Conservation (phyloP, 2,888 invertebrate genomes). For the Stegophylla sp. region DNA sequence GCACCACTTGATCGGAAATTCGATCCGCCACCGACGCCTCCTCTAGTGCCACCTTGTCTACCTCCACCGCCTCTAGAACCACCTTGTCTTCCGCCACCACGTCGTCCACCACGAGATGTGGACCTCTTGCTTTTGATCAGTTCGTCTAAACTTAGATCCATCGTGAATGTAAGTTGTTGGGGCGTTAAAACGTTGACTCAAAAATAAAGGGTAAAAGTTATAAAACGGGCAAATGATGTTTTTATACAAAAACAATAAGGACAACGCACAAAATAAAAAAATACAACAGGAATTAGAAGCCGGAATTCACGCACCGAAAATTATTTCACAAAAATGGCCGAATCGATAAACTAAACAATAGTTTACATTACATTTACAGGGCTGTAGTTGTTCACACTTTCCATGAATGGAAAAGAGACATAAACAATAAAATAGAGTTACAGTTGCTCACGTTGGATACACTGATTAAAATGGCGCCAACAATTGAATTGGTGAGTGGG, state of each 20-base stretch:
- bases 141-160: constrained; percentile 97
- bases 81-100: constrained; percentile 66
- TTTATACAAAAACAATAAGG: no score
- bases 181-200: no score
- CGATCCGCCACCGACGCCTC: constrained; percentile 66
- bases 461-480: not conserved
- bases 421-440: not conserved
- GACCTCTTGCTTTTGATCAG: constrained; percentile 86
- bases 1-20: constrained; percentile 66
- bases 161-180: constrained; percentile 63
- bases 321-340: not conserved
- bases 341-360: not conserved
- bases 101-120: constrained; percentile 69
- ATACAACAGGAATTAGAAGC: not conserved
- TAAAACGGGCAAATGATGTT: not conserved
- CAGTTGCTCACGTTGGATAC: not conserved
- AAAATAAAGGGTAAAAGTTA: no score
- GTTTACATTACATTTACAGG: not conserved
- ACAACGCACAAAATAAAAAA: no score
- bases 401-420: not conserved
- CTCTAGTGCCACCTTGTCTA: constrained; percentile 62
- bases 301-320: not conserved
- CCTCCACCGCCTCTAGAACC: constrained; percentile 67
- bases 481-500: no score
- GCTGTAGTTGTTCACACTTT: not conserved